A percentile compares a stretch with the other conserved stretches of the same genome.
phyloP scores from a whole-genome alignment of 2,888 invertebrate species.

The Isotomurus palustris region DNA sequence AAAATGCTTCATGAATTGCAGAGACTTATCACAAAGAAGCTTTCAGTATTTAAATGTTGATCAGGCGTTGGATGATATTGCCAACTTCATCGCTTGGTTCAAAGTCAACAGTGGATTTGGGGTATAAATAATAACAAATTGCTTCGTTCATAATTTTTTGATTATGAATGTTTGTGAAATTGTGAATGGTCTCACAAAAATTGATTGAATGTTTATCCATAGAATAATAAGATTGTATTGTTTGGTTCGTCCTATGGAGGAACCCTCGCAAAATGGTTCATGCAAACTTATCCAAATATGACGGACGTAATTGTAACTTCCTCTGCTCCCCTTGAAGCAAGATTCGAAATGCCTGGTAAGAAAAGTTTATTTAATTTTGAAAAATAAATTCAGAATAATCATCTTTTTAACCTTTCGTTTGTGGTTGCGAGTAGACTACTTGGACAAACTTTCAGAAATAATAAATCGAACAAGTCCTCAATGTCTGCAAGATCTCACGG shows the following conservation, averaged over 20 bases:
- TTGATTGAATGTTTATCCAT: not conserved
- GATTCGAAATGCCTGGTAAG: slow-evolving; percentile 30
- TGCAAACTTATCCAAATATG: slow-evolving; percentile 26
- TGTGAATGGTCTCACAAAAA: not conserved
- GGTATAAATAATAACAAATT: slow-evolving; percentile 2
- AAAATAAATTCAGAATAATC: not conserved
- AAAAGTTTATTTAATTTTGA: not conserved
- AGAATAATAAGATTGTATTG: slow-evolving; percentile 25
- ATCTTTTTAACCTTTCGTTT: not conserved
- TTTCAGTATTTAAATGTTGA: slow-evolving; percentile 18
- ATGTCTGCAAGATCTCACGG: slow-evolving; percentile 21
- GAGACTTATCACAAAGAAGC: slow-evolving; percentile 20
- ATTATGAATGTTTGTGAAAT: not conserved
- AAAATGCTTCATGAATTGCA: not conserved
- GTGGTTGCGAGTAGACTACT: slow-evolving; percentile 11
- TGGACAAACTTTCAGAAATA: slow-evolving; percentile 17
- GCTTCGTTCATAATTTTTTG: not conserved
- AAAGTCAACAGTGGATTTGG: slow-evolving; percentile 18
- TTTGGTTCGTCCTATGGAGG: slow-evolving; percentile 27
- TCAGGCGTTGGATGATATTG: slow-evolving; percentile 26
- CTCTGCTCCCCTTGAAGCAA: slow-evolving; percentile 24
- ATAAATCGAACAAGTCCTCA: slow-evolving; percentile 22
- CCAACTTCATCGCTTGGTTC: slow-evolving; percentile 18
- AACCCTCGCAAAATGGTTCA: slow-evolving; percentile 24
- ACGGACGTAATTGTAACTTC: slow-evolving; percentile 26